Evolutionary conservation across 2,797 vertebrate genomes (phyloP), one percentile per base, ranked within the genome.

Genomic region (Pristis pectinata): DNA sequence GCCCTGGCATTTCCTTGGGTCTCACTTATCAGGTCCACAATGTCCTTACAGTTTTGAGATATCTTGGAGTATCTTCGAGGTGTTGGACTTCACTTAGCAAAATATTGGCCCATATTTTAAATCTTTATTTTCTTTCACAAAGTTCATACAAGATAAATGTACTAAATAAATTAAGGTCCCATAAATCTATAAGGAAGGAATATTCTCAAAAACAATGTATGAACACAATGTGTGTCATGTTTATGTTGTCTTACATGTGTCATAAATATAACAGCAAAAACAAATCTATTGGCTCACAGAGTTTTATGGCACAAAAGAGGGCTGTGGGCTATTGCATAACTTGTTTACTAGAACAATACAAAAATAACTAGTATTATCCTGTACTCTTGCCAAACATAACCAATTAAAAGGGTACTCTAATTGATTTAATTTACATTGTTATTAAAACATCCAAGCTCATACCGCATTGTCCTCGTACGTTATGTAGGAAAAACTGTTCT

Each of bases 401-500:
- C 49, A 49, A 56, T 34, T 56, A 56, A 85, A 85, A 30, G 30
- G 34, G 24, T 34, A 56, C 27, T 85, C 22, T 27, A 49, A 53
- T 59, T 91, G n/a, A 9, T 41, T 19, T 9, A 9, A 34, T 19
- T 22, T 64, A 91, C 19, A 91, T 19, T 22, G n/a, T 77, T 77
- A 74, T 74, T 74, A 77, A 27, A 30, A 30, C 49, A 56, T 64
- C 15, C n/a, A 64, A 34, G 13, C 8, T 15, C 92, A 93, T 93
- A 93, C 92, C 92, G 2, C 92, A 93, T 44, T 93, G 92, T 74
- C 92, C 92, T 93, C 74, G 67, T 30, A 15, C 49, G 5, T 93
- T 93, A 34, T 74, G 6, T 5, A 49, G 41, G 92, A 93, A 74
- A 9, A 70, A 49, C 6, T 49, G 0, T 53, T 93, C 41, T 72